Evolutionary conservation across 2,113 vertebrate genomes (phyloP), one percentile per base, ranked within the genome.

Genomic region (Climacteris rufus): DNA sequence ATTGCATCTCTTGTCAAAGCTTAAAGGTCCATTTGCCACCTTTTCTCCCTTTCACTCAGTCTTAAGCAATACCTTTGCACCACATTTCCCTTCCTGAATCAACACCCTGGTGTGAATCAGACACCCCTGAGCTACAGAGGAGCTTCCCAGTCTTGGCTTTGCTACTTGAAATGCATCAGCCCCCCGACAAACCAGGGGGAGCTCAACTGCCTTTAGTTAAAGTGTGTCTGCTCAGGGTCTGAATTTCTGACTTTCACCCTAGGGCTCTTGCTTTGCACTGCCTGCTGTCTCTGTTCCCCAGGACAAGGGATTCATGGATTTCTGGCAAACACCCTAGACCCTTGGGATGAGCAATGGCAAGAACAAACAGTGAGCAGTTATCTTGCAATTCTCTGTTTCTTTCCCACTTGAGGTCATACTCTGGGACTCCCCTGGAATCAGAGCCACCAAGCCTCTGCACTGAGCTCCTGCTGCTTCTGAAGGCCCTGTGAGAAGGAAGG

Each of bases 11-110:
- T 20, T 10, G 23, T 3, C 39, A 49, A 56, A 37, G 8, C n/a
- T 3, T 30, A 39, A 27, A 37, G 40, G 57, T 42, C n/a, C 24
- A 0, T 79, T 79, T 49, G 35, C 40, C 39, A 19, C 56, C 44
- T 89, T 61, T 79, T 47, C 52, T 74, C 6, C 1, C 23, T 57
- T 56, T 44, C 42, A 40, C 8, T 13, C 4, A 35, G 18, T 11
- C 63, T 64, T 71, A 45, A 78, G n/a, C 52, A 49, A 6, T 5
- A 14, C 27, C 42, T 75, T 31, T 61, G 39, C 60, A 61, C 25
- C n/a, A 15, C 0, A 0, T 75, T 75, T 54, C 70, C 45, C 60
- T 27, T 22, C 44, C 56, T 10, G 56, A 63, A n/a, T 47, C 65
- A 56, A 33, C 56, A 19, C 33, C 70, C 31, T 44, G 40, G 8